Evolutionary conservation across 2,888 invertebrate genomes (phyloP), one percentile per base, ranked within the genome.

Genomic region (Apotomis capreana): DNA sequence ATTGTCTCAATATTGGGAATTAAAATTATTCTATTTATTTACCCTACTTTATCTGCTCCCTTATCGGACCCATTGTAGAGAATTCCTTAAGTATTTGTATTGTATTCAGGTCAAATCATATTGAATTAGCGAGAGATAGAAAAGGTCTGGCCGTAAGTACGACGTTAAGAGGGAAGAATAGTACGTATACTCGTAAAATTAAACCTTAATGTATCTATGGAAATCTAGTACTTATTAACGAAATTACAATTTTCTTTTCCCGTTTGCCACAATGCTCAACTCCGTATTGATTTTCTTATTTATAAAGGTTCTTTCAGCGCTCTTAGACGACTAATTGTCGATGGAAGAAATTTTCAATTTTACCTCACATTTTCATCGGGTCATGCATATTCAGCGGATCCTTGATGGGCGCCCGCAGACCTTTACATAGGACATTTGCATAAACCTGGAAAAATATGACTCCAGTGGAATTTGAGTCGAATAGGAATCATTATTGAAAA

Each of bases 11-110:
- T 49, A 36, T 51, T 62, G 12, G 49, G 49, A 62, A 62, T 62
- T 26, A 51, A 62, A 62, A 62, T 62, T 12, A 62, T 51, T 49
- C 26, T 62, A 62, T 62, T 62, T 62, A 62, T 62, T 36, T 51
- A 51, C 49, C 61, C 61, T 36, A 49, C 5, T 62, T 62, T 62
- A 36, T 49, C 26, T 46, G 12, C 4, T 10, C 40, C 40, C 40
- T 40, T 40, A 36, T 49, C 9, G 49, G 49, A 36, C 49, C 26
- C 49, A 62, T 36, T 62, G 46, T 10, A 6, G 26, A 51, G 49
- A 51, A 26, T 49, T 26, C 49, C 26, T 61, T 5, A 40, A 60
- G 44, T 60, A 60, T 60, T 60, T 60, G 15, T 13, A 8, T 44
- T 49, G 46, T 46, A 61, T 61, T 61, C 26, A 26, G 46, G 60